Conservation (phyloP, 2,797 vertebrate genomes). For the Anguilla obscura region DNA sequence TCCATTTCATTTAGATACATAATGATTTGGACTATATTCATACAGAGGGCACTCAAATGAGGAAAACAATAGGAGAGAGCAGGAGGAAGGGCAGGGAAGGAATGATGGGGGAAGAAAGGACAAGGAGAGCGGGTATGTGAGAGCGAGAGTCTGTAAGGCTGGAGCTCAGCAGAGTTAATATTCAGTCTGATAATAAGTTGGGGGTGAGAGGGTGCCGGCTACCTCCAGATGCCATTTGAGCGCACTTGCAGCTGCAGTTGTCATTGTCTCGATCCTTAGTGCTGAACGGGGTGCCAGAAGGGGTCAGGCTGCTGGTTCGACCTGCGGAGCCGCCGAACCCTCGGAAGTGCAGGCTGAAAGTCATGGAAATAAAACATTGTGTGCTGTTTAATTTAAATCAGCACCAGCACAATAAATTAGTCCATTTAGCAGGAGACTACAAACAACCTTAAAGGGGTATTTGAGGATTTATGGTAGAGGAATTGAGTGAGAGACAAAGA, state of each 20-base stretch:
- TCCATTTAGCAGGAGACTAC: background rate
- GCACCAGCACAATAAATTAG: background rate
- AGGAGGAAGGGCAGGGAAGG: constrained; percentile 39
- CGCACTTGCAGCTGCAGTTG: constrained; percentile 74
- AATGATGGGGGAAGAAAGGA: background rate
- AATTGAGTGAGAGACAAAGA: background rate
- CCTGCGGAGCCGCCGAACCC: constrained; percentile 75
- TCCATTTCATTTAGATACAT: background rate
- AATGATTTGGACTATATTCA: background rate
- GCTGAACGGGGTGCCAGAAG: constrained; percentile 75
- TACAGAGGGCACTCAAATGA: background rate
- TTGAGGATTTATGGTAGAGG: background rate
- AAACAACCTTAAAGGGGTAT: background rate
- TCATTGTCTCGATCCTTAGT: constrained; percentile 81
- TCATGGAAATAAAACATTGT: background rate
- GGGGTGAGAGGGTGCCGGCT: background rate
- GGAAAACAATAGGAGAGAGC: background rate
- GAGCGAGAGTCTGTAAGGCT: background rate
- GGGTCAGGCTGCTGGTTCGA: constrained; percentile 76
- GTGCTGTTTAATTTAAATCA: background rate
- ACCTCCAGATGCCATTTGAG: constrained; percentile 78
- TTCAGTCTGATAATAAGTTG: background rate
- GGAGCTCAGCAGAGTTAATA: background rate
- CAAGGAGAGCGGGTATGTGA: background rate
- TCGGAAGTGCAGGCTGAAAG: constrained; percentile 62